Conservation (phyloP, 2,888 invertebrate species). For the Spatulosminthurus flaviceps region DNA sequence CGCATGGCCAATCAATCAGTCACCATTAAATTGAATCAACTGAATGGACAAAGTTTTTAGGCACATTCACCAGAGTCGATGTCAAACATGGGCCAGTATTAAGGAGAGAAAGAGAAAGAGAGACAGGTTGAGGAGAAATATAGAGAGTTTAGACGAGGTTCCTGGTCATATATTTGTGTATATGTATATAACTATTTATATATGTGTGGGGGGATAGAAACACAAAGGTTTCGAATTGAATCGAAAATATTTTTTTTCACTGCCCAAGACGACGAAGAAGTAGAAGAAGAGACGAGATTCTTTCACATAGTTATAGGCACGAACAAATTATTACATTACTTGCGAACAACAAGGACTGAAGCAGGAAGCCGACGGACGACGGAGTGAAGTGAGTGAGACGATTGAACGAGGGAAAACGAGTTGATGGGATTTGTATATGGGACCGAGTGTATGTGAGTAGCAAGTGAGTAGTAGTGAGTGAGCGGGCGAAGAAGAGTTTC, state of each 20-base stretch:
- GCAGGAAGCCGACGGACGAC: slow-evolving; percentile 40
- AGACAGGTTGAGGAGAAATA: slow-evolving; percentile 31
- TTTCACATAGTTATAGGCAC: slow-evolving; percentile 45
- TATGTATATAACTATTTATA: too few relatives aligned
- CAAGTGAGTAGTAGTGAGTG: slow-evolving; percentile 2
- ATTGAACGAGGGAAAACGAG: slow-evolving; percentile 46
- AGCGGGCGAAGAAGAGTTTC: slow-evolving; percentile 10
- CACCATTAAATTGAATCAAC: slow-evolving; percentile 49
- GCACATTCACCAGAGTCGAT: slow-evolving; percentile 40
- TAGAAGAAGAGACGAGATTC: slow-evolving; percentile 8
- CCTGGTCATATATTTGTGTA: too few relatives aligned
- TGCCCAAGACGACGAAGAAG: slow-evolving; percentile 5
- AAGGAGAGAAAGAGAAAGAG: slow-evolving; percentile 18
- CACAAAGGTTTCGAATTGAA: slow-evolving; percentile 31
- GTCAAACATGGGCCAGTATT: slow-evolving; percentile 21
- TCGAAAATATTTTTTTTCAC: slow-evolving; percentile 37
- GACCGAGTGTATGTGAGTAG: slow-evolving; percentile 19
- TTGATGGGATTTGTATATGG: slow-evolving; percentile 35
- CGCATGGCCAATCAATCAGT: slow-evolving; percentile 47
- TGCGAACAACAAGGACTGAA: slow-evolving; percentile 41
- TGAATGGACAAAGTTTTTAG: slow-evolving; percentile 50
- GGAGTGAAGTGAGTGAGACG: slow-evolving; percentile 39
- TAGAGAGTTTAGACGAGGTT: background rate
- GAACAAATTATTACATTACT: slow-evolving; percentile 44
- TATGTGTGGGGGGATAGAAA: slow-evolving; percentile 17